Evolutionary conservation across 2,113 vertebrate genomes (phyloP), one percentile per base, ranked within the genome.

Genomic region (Nannobrachium achirus): DNA sequence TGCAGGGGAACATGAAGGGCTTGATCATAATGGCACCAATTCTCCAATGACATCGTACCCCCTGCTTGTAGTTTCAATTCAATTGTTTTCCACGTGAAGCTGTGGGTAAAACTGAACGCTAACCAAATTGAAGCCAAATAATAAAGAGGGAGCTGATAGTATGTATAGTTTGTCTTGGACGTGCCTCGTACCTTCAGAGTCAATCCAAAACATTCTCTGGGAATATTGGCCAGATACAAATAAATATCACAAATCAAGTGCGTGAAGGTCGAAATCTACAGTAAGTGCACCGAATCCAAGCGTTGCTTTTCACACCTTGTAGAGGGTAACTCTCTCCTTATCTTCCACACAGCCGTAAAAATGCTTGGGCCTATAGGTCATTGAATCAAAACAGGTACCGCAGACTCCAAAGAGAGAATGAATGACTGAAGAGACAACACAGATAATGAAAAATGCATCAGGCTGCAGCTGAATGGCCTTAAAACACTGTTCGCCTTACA

Each of bases 11-110:
- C 20, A 48, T 62, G 13, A 39, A 62, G 60, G 25, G 71, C 61
- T 79, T 82, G 76, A 82, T 89, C 76, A 79, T 70, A 53, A 81
- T 86, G 83, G 53, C 79, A 82, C 79, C 63, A 79, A 86, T 69
- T 86, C 82, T 80, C 56, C 42, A 40, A 45, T 44, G 84, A 71
- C 69, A 68, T 46, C 0, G 3, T 63, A 13, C 16, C 19, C 4
- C 38, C 7, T 33, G 39, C 56, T 53, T 60, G 68, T 56, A 71
- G 58, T 20, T 70, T 55, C n/a, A n/a, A 51, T 18, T 0, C 71
- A 75, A 50, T 51, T 39, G 50, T 7, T 56, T 66, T 59, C 48
- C 41, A 49, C 13, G 38, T 52, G 8, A 11, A 1, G 5, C 49
- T 60, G 58, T 4, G 38, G 68, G 63, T 69, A 10, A 72, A 75